Evolutionary conservation across 2,113 vertebrate genomes (phyloP), one percentile per base, ranked within the genome.

Genomic region (Actinemys pallida): DNA sequence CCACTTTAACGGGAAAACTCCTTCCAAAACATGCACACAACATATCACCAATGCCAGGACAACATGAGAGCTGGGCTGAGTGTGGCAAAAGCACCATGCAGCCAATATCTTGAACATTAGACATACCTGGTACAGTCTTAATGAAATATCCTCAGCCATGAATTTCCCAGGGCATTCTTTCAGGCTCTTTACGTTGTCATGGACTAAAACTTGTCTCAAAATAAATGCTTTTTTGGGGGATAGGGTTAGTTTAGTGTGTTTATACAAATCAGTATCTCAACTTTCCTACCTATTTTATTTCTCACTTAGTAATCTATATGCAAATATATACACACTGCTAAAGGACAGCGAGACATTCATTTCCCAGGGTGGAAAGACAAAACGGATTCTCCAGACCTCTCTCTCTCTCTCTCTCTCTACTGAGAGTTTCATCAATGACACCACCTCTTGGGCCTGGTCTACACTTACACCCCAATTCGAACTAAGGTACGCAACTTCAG

Each of bases 101-200:
- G 54, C 39, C 39, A 62, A 19, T 4, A 84, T 5, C 3, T 35
- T 22, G 35, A n/a, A 65, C 31, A 4, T 65, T 65, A 65, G 29
- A 17, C 27, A 65, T 13, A 35, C 13, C 59, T 62, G 12, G 27
- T 62, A 62, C 12, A 62, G 27, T 29, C 59, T 35, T 35, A 65
- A 31, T 31, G 59, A 35, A 3, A 56, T 0, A 0, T 49, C 10
- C 35, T 49, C 10, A 39, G 49, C 1, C 57, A n/a, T 5, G 22
- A 35, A 57, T 17, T 19, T 47, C 76, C n/a, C 75, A 50, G 10
- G 14, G 8, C 52, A 5, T 12, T 83, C 53, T 83, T 19, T 84
- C 72, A 69, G 25, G 35, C 65, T 42, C 45, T 31, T 79, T 24
- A 12, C 11, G 84, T 69, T 75, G 5, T 78, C 39, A 85, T 1